Evolutionary conservation across 2,888 invertebrate species (phyloP).

Genomic region (Cabera pusaria): DNA sequence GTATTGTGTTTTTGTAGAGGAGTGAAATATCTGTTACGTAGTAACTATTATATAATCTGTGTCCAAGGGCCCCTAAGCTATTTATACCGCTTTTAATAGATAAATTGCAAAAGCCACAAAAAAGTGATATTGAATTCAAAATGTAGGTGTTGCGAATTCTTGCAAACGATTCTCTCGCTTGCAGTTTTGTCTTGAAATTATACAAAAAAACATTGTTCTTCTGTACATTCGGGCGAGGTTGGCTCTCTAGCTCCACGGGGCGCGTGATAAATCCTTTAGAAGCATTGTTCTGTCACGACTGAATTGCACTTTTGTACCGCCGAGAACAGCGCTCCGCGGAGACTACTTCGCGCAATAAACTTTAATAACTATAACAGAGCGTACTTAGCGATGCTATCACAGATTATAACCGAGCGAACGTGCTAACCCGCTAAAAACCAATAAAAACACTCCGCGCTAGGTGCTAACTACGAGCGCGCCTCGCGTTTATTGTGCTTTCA

Average conservation of each 20-base stretch:
- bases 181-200: constrained; percentile 11
- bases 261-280: constrained; percentile 61
- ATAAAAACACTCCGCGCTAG: constrained; percentile 10
- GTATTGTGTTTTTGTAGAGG: too few species aligned
- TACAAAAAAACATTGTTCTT: constrained; percentile 17
- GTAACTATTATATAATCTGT: too few species aligned
- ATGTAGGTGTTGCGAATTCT: constrained; percentile 13
- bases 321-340: constrained; percentile 44
- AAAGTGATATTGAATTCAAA: too few species aligned
- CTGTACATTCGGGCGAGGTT: constrained; percentile 23
- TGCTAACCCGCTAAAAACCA: constrained; percentile 14
- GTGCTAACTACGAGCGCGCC: constrained; percentile 7
- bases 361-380: constrained; percentile 22
- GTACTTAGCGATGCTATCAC: constrained; percentile 30
- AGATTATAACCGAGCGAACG: constrained; percentile 10
- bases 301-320: constrained; percentile 52
- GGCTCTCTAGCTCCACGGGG: constrained; percentile 52
- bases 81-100: too few species aligned
- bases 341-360: constrained; percentile 32
- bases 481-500: background rate
- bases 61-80: too few species aligned
- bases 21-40: too few species aligned
- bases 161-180: constrained; percentile 22
- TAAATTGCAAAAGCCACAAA: too few species aligned
- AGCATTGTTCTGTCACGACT: constrained; percentile 66